These are phyloP conservation scores for Amblyopsis rosae DNA, from an alignment of 2,113 vertebrate genomes.

Conservation along the genomic window DNA sequence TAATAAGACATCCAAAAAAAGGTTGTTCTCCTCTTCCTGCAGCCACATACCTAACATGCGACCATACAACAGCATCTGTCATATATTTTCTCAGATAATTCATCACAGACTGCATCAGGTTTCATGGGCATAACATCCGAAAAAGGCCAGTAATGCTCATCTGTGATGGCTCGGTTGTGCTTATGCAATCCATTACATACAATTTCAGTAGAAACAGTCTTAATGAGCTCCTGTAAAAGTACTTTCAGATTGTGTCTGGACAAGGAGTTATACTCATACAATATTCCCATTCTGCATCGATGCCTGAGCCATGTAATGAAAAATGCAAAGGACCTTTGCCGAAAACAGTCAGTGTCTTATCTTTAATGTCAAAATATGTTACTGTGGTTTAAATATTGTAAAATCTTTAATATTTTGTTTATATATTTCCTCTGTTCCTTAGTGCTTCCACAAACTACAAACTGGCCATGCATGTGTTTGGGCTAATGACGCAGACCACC, in stretches of 20 bases:
- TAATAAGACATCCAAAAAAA: not conserved
- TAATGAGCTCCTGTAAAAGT: not conserved
- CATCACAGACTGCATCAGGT: not conserved
- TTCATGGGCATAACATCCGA: not conserved
- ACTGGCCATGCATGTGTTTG: slow-evolving; percentile 5
- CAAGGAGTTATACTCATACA: not conserved
- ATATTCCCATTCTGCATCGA: slow-evolving; percentile 13
- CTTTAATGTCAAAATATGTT: not conserved
- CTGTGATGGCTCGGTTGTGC: slow-evolving; percentile 13
- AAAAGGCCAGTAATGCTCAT: slow-evolving; percentile 3
- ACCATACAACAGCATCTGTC: slow-evolving; percentile 12
- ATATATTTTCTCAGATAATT: not conserved
- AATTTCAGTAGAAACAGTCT: too few relatives aligned
- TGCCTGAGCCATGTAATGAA: slow-evolving; percentile 21
- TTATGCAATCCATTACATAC: slow-evolving; percentile 10
- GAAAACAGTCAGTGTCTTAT: not conserved
- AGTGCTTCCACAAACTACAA: slow-evolving; percentile 1
- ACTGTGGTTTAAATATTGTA: not conserved
- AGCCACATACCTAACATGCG: slow-evolving; percentile 18
- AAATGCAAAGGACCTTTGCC: slow-evolving; percentile 4
- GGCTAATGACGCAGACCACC: not conserved
- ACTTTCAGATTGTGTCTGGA: not conserved
- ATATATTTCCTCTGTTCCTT: not conserved
- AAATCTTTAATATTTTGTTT: not conserved
- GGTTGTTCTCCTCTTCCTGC: slow-evolving; percentile 15